phyloP scores from a whole-genome alignment of 1,140 invertebrate species.

The Ladona fulva region DNA sequence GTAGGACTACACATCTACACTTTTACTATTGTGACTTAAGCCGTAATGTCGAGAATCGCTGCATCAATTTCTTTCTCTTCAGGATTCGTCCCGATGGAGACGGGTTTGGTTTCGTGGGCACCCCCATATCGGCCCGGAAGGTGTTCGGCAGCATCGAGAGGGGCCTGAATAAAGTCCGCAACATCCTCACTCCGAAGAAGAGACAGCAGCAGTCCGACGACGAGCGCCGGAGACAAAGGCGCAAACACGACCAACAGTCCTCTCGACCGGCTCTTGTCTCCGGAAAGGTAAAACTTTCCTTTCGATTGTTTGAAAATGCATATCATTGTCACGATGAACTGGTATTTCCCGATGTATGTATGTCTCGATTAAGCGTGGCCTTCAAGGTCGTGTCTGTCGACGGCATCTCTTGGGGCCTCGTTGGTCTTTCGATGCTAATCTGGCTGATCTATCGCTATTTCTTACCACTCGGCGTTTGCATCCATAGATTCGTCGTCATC shows the following conservation, averaged over 20 bases:
- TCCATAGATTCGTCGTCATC: too few species aligned
- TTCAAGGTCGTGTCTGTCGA: too few species aligned
- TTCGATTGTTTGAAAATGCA: background rate
- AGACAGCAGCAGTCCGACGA: conserved; percentile 18
- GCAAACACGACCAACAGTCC: background rate
- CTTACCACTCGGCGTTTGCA: too few species aligned
- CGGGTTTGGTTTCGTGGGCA: conserved; percentile 16
- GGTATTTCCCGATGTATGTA: too few species aligned
- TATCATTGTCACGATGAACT: too few species aligned
- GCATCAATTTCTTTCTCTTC: background rate
- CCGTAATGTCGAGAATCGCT: too few species aligned
- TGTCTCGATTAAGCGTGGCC: too few species aligned
- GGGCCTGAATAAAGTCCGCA: conserved; percentile 40
- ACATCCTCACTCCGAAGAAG: conserved; percentile 46
- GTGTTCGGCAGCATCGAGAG: conserved; percentile 50
- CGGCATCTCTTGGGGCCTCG: too few species aligned
- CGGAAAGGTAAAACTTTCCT: background rate
- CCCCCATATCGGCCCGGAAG: conserved; percentile 32
- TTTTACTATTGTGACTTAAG: too few species aligned
- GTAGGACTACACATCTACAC: too few species aligned
- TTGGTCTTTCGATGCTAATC: too few species aligned
- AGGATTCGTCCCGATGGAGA: background rate
- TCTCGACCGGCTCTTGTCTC: background rate
- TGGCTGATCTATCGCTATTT: too few species aligned
- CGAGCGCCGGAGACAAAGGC: background rate